Base-by-base conservation (phyloP, 2,797 vertebrate genomes). In the Mastacembelus armatus region DNA sequence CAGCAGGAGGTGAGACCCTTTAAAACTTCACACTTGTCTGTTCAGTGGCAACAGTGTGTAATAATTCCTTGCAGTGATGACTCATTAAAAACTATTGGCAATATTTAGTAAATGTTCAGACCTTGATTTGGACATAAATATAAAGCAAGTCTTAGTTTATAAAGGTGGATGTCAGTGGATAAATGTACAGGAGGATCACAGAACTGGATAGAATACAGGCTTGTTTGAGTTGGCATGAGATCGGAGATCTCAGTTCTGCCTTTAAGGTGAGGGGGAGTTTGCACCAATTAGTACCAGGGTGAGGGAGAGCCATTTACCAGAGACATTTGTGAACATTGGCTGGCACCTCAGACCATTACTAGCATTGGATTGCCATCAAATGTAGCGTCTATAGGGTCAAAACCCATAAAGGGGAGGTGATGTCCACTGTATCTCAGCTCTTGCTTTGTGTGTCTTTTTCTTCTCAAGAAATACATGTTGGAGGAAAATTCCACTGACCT, bases 191-290 rank as follows among this genome's bases (percentile, higher is more conserved):
- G n/a, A 73, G 35, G 63, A 74, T 85, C 66, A 78, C 65, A 74
- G 79, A 77, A 81, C 74, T 63, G 55, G 61, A 77, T 55, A n/a
- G n/a, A n/a, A n/a, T 61, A 78, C 32, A 48, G 51, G 63, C 61
- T 74, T 87, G 74, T 92, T 96, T 95, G 91, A 80, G 35, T 82
- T 89, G 82, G 95, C 95, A 75, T 57, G 71, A 77, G 64, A 58
- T 72, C 63, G 77, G 74, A 90, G 86, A 90, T 92, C 92, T 88
- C 79, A 71, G 81, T 89, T 84, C 78, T 82, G 80, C 64, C 68
- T 78, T 66, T 55, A 51, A 83, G 74, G 50, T 55, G 73, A 66
- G 56, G 22, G 73, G 69, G 69, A 80, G 78, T 87, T 90, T 88
- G 80, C 88, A 88, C 88, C 91, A 92, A 92, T 91, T 91, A 92